Conservation (phyloP, 2,888 invertebrate genomes). For the Colostygia pectinataria region DNA sequence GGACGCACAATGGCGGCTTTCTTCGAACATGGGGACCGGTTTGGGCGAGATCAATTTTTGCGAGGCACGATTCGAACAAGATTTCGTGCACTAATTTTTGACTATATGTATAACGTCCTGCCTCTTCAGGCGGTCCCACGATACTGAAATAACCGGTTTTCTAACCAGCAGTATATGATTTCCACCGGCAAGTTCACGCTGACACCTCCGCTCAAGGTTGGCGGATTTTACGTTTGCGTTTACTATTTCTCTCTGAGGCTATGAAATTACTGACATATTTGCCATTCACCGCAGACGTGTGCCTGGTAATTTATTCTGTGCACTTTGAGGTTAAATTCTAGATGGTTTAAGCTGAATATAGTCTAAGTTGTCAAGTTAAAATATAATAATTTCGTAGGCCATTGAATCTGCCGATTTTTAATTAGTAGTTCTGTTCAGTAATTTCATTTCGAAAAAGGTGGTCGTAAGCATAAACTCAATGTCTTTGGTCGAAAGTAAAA, state of each 20-base stretch:
- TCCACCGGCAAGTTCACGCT: slow-evolving; percentile 49
- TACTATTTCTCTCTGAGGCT: slow-evolving; percentile 51
- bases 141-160: slow-evolving; percentile 74
- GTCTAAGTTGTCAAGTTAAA: no score
- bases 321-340: slow-evolving; percentile 40
- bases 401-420: no score
- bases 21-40: slow-evolving; percentile 63
- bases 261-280: slow-evolving; percentile 49
- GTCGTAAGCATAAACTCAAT: no score
- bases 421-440: no score
- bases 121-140: slow-evolving; percentile 64
- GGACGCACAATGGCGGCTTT: slow-evolving; percentile 62
- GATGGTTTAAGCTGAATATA: slow-evolving; percentile 38
- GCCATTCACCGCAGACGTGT: slow-evolving; percentile 50
- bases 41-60: slow-evolving; percentile 57
- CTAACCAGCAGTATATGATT: slow-evolving; percentile 54
- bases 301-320: slow-evolving; percentile 41
- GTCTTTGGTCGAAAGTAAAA: no score
- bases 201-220: slow-evolving; percentile 56
- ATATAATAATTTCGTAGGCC: no score
- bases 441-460: no score
- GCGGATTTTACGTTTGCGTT: slow-evolving; percentile 53
- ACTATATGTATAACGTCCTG: slow-evolving; percentile 67
- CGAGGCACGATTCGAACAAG: slow-evolving; percentile 54
- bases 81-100: slow-evolving; percentile 56